Percentiles rank a stretch among this genome's conserved stretches.
phyloP scores from a whole-genome alignment of 2,797 vertebrate species.

The Sebastiscus tertius region DNA sequence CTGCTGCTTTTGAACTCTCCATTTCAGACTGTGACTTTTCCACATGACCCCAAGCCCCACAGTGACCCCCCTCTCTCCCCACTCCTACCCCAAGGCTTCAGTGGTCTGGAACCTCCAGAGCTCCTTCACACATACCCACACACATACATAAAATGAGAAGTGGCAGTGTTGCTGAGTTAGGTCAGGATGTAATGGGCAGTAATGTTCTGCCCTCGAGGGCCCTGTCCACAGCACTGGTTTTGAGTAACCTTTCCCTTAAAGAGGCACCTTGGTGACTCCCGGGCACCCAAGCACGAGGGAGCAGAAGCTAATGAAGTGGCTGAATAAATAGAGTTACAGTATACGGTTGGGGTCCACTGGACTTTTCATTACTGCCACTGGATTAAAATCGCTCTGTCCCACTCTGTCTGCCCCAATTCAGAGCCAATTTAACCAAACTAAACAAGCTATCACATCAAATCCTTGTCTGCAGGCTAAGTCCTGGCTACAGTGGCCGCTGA shows the following conservation, averaged over 20 bases:
- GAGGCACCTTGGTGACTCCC: constrained; percentile 64
- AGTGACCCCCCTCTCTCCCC: constrained; percentile 27
- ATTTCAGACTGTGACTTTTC: constrained; percentile 80
- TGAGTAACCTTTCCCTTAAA: constrained; percentile 80
- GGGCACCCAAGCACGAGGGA: constrained; percentile 52
- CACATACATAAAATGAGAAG: constrained; percentile 72
- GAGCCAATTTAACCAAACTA: constrained; percentile 77
- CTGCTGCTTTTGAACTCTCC: constrained; percentile 77
- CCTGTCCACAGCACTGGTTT: constrained; percentile 65
- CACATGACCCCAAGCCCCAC: constrained; percentile 74
- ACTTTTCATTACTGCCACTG: constrained; percentile 76
- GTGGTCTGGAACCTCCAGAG: constrained; percentile 69
- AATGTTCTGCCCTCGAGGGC: constrained; percentile 72
- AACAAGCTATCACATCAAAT: constrained; percentile 83
- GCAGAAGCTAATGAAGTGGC: constrained; percentile 72
- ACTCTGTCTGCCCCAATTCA: constrained; percentile 73
- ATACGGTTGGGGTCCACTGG: constrained; percentile 61
- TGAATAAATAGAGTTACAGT: constrained; percentile 78
- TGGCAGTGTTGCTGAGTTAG: constrained; percentile 86
- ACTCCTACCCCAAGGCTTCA: constrained; percentile 56
- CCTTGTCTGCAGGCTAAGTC: constrained; percentile 65
- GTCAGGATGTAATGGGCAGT: constrained; percentile 77
- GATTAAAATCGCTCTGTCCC: constrained; percentile 78
- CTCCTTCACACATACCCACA: constrained; percentile 65
- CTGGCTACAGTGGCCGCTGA: constrained; percentile 63